A percentile compares a stretch with the other conserved stretches of the same genome.
These are phyloP conservation scores for Esperia sulphurella DNA, from an alignment of 2,888 invertebrate species.

Conservation along the genomic window DNA sequence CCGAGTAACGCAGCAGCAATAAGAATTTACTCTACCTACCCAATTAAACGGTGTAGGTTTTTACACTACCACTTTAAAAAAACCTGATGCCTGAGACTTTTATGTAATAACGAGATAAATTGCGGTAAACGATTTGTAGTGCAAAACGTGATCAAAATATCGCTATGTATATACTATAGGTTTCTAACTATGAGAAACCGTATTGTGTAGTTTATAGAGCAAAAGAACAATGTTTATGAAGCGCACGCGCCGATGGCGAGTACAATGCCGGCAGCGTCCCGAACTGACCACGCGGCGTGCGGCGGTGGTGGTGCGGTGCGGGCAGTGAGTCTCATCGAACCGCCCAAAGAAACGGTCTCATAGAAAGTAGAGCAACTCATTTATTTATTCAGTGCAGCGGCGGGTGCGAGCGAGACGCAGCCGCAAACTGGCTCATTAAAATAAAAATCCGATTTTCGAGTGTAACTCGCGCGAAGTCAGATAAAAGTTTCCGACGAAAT, in stretches of 20 bases:
- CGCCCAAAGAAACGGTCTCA: slow-evolving; percentile 74
- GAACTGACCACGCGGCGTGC: slow-evolving; percentile 23
- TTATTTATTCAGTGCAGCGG: slow-evolving; percentile 75
- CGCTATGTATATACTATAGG: not conserved
- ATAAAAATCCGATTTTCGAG: slow-evolving; percentile 75
- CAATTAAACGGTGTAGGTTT: not conserved
- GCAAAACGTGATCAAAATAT: slow-evolving; percentile 42
- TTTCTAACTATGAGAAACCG: slow-evolving; percentile 26
- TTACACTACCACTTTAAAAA: not conserved
- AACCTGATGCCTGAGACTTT: too few species aligned
- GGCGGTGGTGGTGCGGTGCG: slow-evolving; percentile 13
- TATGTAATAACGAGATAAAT: too few species aligned
- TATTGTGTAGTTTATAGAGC: slow-evolving; percentile 42
- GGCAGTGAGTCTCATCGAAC: slow-evolving; percentile 48
- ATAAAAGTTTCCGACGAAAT: slow-evolving; percentile 74
- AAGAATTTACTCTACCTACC: not conserved
- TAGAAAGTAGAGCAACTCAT: slow-evolving; percentile 78
- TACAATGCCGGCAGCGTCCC: slow-evolving; percentile 26
- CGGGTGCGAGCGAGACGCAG: slow-evolving; percentile 62
- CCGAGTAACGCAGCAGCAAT: slow-evolving; percentile 6
- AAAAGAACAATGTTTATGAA: slow-evolving; percentile 43
- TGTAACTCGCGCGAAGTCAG: slow-evolving; percentile 67
- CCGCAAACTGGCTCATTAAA: slow-evolving; percentile 74
- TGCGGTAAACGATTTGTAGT: too few species aligned
- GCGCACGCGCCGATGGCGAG: slow-evolving; percentile 21